Evolutionary conservation across 37 sponge, comb jelly and placozoan genomes (phyloP).

Genomic region (Amphimedon queenslandica): DNA sequence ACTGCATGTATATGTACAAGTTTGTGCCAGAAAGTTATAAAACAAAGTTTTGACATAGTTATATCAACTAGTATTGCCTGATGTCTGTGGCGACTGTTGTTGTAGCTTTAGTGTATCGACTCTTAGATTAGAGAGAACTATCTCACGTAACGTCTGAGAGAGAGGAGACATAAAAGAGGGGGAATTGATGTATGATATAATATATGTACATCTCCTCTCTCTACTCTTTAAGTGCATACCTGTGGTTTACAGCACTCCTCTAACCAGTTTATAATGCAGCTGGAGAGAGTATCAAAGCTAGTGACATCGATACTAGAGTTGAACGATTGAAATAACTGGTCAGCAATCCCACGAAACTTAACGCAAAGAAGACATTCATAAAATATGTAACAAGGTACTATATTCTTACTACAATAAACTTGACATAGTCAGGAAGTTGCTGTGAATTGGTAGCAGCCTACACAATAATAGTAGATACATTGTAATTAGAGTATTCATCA

Average conservation of each 20-base stretch:
- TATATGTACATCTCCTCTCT: background rate
- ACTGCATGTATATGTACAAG: too few species aligned
- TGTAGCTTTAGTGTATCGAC: constrained; percentile 33
- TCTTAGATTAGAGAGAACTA: constrained; percentile 41
- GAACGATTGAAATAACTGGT: constrained; percentile 81
- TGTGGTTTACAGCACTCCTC: constrained; percentile 88
- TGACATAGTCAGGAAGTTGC: constrained; percentile 61
- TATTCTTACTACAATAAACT: constrained; percentile 58
- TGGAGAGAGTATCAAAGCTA: constrained; percentile 83
- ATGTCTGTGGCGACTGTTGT: too few species aligned
- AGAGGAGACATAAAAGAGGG: too few species aligned
- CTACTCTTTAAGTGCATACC: constrained; percentile 27
- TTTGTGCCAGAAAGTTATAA: too few species aligned
- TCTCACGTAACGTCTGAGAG: constrained; percentile 27
- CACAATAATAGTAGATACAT: background rate
- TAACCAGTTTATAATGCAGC: constrained; percentile 83
- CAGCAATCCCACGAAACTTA: constrained; percentile 82
- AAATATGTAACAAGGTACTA: background rate
- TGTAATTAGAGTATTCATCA: background rate
- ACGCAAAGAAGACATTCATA: background rate
- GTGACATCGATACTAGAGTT: constrained; percentile 62
- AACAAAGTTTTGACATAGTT: too few species aligned
- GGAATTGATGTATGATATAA: too few species aligned
- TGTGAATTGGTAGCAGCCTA: constrained; percentile 15
- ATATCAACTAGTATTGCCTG: too few species aligned